These are phyloP conservation scores for Panonychus citri DNA, from an alignment of 1,140 invertebrate genomes.

Conservation along the genomic window DNA sequence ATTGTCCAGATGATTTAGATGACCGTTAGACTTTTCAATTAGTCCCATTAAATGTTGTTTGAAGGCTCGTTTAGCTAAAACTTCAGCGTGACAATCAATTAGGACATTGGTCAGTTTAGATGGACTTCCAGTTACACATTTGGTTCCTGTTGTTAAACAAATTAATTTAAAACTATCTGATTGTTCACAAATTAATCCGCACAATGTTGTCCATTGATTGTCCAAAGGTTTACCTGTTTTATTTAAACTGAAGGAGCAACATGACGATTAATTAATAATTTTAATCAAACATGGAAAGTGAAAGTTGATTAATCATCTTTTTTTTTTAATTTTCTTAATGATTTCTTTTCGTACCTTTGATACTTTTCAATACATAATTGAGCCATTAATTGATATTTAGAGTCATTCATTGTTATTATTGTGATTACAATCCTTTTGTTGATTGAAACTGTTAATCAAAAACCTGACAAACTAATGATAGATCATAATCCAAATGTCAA, in stretches of 20 bases:
- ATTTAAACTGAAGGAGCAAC: neutral
- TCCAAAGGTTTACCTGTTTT: neutral
- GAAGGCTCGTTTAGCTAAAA: neutral
- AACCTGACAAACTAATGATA: no score
- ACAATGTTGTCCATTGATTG: slow-evolving; percentile 2
- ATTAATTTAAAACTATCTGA: neutral
- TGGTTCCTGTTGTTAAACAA: slow-evolving; percentile 1
- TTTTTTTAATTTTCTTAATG: no score
- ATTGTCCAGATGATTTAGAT: neutral
- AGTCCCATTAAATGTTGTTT: neutral
- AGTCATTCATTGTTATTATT: no score
- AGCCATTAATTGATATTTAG: no score
- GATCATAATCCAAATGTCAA: no score
- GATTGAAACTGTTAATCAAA: no score
- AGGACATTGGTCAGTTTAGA: neutral
- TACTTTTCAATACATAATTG: no score
- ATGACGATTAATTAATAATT: no score
- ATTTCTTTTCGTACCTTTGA: no score
- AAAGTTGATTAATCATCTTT: no score
- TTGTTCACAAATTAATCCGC: neutral
- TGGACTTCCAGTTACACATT: neutral
- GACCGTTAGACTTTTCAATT: neutral
- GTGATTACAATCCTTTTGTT: no score
- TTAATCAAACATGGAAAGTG: no score
- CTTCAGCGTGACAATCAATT: slow-evolving; percentile 1